A percentile compares a stretch with the other conserved stretches of the same genome.
Conservation (phyloP, 1,140 invertebrate genomes). For the Drosophila obscura region DNA sequence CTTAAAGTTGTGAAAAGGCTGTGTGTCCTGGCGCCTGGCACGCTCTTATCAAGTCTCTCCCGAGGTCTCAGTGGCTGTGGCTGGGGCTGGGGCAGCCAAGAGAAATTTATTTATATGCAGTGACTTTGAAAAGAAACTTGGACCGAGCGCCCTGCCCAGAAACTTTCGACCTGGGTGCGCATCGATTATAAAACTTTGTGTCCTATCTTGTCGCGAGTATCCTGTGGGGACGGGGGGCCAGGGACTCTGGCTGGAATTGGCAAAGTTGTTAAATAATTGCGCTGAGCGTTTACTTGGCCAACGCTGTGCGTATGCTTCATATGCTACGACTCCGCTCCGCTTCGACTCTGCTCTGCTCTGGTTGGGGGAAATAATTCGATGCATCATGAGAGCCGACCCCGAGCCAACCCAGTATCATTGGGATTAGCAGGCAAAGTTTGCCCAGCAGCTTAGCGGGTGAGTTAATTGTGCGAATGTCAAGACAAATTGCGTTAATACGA, state of each 20-base stretch:
- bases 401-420: constrained; percentile 23
- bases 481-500: constrained; percentile 81
- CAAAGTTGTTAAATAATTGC: constrained; percentile 82
- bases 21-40: constrained; percentile 43
- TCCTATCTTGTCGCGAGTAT: constrained; percentile 65
- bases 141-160: constrained; percentile 44
- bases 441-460: constrained; percentile 73
- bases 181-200: constrained; percentile 81
- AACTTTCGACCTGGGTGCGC: constrained; percentile 76
- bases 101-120: constrained; percentile 79
- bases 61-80: constrained; percentile 5
- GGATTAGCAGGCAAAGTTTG: constrained; percentile 70
- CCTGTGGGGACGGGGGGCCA: neutral
- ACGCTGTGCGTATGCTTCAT: constrained; percentile 64
- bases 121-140: constrained; percentile 81
- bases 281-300: constrained; percentile 64
- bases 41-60: constrained; percentile 57
- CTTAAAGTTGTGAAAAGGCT: constrained; percentile 74
- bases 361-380: constrained; percentile 24
- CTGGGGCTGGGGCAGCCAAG: neutral
- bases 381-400: constrained; percentile 11
- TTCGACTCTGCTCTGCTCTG: too few relatives aligned
- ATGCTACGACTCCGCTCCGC: constrained; percentile 24
- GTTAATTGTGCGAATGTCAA: constrained; percentile 83
- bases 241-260: constrained; percentile 47